These are phyloP conservation scores for Smutsia gigantea DNA, from an alignment of 2,797 vertebrate species.

Conservation along the genomic window DNA sequence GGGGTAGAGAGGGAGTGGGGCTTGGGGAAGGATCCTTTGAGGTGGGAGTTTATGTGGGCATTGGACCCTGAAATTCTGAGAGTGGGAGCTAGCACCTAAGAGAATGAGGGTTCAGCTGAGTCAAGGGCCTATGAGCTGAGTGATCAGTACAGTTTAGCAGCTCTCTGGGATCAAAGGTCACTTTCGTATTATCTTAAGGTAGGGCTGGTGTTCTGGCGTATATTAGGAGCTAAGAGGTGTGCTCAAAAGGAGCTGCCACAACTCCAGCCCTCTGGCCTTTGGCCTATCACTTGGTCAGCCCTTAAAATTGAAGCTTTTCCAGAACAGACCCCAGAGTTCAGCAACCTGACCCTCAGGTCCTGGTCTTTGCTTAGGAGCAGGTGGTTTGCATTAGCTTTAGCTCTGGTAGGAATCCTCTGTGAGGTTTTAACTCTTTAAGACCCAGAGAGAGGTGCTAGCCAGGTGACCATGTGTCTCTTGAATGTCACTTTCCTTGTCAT, in stretches of 20 bases:
- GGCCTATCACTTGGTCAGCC: slow-evolving; percentile 23
- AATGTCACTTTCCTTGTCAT: slow-evolving; percentile 4
- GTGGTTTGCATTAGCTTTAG: slow-evolving; percentile 79
- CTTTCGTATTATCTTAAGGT: slow-evolving; percentile 64
- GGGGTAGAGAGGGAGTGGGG: background rate
- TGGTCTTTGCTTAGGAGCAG: slow-evolving; percentile 64
- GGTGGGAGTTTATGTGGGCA: slow-evolving; percentile 6
- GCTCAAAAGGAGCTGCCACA: slow-evolving; percentile 11
- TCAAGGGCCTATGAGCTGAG: background rate
- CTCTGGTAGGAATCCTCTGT: slow-evolving; percentile 11
- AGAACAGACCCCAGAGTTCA: slow-evolving; percentile 56
- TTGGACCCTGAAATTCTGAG: slow-evolving; percentile 50
- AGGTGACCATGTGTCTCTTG: background rate
- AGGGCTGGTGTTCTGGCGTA: slow-evolving; percentile 28
- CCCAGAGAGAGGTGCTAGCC: background rate
- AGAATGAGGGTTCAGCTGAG: slow-evolving; percentile 10
- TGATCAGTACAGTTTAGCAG: slow-evolving; percentile 23
- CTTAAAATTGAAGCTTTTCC: slow-evolving; percentile 55
- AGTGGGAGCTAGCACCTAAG: background rate
- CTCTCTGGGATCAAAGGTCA: slow-evolving; percentile 67
- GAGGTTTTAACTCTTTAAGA: slow-evolving; percentile 69
- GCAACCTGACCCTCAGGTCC: slow-evolving; percentile 68
- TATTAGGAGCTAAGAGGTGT: background rate
- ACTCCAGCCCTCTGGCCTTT: slow-evolving; percentile 26
- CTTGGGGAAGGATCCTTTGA: slow-evolving; percentile 25